Percentiles rank a stretch among this genome's conserved stretches.
Evolutionary conservation across 2,888 invertebrate species (phyloP).

Genomic region (Ochropacha duplaris): DNA sequence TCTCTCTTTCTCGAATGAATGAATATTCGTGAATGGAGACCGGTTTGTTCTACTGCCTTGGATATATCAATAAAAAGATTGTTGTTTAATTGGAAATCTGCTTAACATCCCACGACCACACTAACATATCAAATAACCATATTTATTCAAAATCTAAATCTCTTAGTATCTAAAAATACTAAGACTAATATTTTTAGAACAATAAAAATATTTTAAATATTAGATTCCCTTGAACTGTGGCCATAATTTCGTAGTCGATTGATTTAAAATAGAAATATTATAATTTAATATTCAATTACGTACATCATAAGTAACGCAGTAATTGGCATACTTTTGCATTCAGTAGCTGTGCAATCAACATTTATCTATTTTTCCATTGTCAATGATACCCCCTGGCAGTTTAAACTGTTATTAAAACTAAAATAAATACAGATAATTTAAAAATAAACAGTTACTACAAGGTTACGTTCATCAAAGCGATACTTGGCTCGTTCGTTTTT

Average conservation of each 20-base stretch:
- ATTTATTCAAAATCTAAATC: neutral
- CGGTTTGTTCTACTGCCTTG: neutral
- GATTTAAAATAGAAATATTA: neutral
- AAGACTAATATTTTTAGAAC: neutral
- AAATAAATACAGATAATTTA: slow-evolving; percentile 38
- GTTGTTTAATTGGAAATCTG: neutral
- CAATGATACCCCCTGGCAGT: slow-evolving; percentile 41
- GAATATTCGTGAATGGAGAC: neutral
- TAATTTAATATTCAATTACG: neutral
- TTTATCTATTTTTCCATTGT: slow-evolving; percentile 27
- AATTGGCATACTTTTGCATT: neutral
- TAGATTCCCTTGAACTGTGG: neutral
- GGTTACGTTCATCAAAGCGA: slow-evolving; percentile 42
- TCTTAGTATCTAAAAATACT: neutral
- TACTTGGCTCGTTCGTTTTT: slow-evolving; percentile 30
- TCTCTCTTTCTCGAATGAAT: neutral
- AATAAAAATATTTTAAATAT: no score
- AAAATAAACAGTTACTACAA: slow-evolving; percentile 43
- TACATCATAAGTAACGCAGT: neutral
- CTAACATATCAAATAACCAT: neutral
- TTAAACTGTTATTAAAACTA: slow-evolving; percentile 20
- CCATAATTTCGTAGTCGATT: neutral
- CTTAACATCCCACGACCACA: neutral
- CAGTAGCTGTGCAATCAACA: slow-evolving; percentile 23
- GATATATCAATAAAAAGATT: neutral